Conservation (phyloP, 2,888 invertebrate species). For the Erpobdella octoculata region DNA sequence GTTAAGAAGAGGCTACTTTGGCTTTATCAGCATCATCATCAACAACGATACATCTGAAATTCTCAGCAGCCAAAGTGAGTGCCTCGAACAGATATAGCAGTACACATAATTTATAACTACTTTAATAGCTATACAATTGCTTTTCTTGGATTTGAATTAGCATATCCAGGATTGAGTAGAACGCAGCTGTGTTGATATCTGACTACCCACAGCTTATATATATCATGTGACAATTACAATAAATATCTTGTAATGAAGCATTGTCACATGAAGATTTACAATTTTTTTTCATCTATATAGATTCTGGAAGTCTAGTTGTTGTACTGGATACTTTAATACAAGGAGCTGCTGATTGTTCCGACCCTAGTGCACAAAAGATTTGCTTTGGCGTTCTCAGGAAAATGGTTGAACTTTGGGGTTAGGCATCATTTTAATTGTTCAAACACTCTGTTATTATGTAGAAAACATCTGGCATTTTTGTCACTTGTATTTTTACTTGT, state of each 20-base stretch:
- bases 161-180: neutral
- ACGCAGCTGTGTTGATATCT: too few species aligned
- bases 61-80: constrained; percentile 45
- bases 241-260: too few species aligned
- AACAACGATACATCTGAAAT: constrained; percentile 55
- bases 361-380: constrained; percentile 56
- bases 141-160: neutral
- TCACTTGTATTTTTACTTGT: too few species aligned
- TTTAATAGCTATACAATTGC: neutral
- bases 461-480: too few species aligned
- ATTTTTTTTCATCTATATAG: neutral
- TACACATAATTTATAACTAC: neutral
- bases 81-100: neutral
- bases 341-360: constrained; percentile 55
- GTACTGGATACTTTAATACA: constrained; percentile 55
- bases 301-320: constrained; percentile 44
- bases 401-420: constrained; percentile 50
- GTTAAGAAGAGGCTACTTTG: constrained; percentile 55
- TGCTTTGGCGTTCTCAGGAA: constrained; percentile 54
- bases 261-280: too few species aligned
- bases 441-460: too few species aligned
- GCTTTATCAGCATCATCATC: constrained; percentile 55
- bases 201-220: too few species aligned
- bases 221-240: too few species aligned
- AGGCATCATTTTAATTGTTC: constrained; percentile 13